Conservation (phyloP, 2,113 vertebrate genomes). For the Lanius collurio region DNA sequence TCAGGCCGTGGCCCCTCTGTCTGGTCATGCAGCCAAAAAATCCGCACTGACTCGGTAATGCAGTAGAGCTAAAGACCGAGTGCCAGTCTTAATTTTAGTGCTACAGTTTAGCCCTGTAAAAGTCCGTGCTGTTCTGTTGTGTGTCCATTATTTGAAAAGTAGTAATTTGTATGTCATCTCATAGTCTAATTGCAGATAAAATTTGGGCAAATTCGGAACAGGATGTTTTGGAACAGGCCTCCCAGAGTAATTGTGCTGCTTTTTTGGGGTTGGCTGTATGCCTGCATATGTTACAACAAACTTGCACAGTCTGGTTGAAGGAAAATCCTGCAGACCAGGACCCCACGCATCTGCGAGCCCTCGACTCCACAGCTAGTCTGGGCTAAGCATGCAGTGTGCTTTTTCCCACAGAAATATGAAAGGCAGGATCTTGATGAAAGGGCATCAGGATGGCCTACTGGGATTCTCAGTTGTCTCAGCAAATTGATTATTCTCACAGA, state of each 20-base stretch:
- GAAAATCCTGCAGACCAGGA: neutral
- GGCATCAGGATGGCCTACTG: neutral
- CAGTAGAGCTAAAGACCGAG: neutral
- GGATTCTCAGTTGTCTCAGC: neutral
- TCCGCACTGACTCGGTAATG: accelerated
- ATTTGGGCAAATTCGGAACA: neutral
- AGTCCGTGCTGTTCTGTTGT: neutral
- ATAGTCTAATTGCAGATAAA: constrained; percentile 21
- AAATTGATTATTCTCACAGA: neutral
- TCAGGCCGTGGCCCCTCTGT: neutral
- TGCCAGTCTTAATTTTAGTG: neutral
- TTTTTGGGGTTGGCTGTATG: neutral
- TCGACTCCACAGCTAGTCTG: neutral
- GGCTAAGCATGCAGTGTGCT: neutral
- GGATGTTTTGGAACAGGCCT: neutral
- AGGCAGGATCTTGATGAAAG: neutral
- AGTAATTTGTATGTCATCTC: neutral
- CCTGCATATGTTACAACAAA: neutral
- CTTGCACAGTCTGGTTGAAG: neutral
- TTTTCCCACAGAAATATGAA: neutral
- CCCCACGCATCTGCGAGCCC: neutral
- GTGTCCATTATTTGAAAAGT: neutral
- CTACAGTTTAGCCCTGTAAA: neutral
- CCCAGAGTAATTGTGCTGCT: neutral
- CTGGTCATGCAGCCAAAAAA: neutral